Evolutionary conservation across 2,797 vertebrate species (phyloP), one percentile per base, ranked within the genome.

Genomic region (Hypotaenidia okinawae): DNA sequence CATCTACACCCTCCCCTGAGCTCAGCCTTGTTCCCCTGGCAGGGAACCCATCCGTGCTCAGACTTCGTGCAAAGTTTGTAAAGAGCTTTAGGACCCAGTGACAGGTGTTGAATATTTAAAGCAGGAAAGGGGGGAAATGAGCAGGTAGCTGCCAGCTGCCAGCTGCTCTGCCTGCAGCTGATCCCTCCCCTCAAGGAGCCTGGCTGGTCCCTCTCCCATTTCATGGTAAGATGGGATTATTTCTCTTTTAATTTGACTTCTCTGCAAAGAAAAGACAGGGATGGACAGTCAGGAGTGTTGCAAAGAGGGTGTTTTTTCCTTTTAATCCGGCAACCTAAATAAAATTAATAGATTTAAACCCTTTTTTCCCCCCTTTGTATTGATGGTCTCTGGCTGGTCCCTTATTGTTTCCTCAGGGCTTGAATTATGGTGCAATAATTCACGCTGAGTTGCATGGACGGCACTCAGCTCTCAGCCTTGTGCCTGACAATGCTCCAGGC

Each of bases 401-500:
- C 96, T 74, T 12, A 76, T 37, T 18, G 30, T 89, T 76, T 95
- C 87, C 90, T 82, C 79, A 6, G 49, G 22, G 77, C 14, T n/a
- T 63, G 79, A 93, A 57, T 78, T 67, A 93, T 45, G 72, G 63
- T 52, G 91, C 84, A 95, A 82, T 95, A 94, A 69, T 94, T 97
- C 95, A 94, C 21, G 2, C 83, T 81, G 93, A 92, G 63, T 54
- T 72, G 76, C 75, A 8, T 69, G 88, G 74, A 62, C 5, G n/a
- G 93, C 86, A 41, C 73, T 64, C 5, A 2, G 91, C 92, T 92
- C 55, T 30, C 37, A 93, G 94, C 92, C 75, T 63, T 84, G 69
- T 70, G 95, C 81, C 93, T 96, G 94, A 96, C 93, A 68, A 15
- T 43, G 93, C 95, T 97, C 93, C 73, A 69, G 61, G 92, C 80